A percentile compares a stretch with the other conserved stretches of the same genome.
phyloP scores from a whole-genome alignment of 2,113 vertebrate genomes.

The Poeciliopsis turrubarensis region DNA sequence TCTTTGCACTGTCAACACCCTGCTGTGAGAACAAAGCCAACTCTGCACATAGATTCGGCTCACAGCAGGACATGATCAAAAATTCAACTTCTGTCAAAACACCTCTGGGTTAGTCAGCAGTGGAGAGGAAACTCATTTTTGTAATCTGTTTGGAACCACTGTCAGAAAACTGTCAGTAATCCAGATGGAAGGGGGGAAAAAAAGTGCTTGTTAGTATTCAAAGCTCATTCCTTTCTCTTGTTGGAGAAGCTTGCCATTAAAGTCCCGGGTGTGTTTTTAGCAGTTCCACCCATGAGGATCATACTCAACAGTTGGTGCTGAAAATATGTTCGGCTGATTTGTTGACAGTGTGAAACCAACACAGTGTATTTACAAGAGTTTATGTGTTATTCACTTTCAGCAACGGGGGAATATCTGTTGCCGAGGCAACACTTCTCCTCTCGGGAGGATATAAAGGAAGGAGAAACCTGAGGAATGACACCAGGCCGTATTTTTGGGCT shows the following conservation, averaged over 20 bases:
- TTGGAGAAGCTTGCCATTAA: constrained; percentile 27
- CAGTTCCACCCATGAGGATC: constrained; percentile 28
- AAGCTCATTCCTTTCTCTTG: constrained; percentile 18
- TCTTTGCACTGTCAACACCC: constrained; percentile 46
- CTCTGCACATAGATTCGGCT: constrained; percentile 58
- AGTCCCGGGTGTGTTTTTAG: constrained; percentile 41
- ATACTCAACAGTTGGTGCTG: constrained; percentile 35
- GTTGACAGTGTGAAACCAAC: constrained; percentile 51
- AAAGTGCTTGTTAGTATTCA: constrained; percentile 24
- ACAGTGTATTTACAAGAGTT: constrained; percentile 40
- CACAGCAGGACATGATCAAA: constrained; percentile 45
- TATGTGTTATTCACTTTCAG: constrained; percentile 43
- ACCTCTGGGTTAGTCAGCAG: constrained; percentile 23
- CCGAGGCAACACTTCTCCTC: constrained; percentile 65
- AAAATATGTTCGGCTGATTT: constrained; percentile 57
- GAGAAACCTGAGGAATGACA: constrained; percentile 62
- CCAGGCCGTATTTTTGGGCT: constrained; percentile 60
- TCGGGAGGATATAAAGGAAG: constrained; percentile 38
- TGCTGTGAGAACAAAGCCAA: constrained; percentile 56
- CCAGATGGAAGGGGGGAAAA: not conserved
- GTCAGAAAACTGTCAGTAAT: constrained; percentile 36
- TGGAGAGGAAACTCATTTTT: constrained; percentile 30
- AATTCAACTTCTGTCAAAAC: constrained; percentile 45
- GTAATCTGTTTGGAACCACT: constrained; percentile 34
- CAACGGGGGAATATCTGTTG: constrained; percentile 57